A percentile compares a stretch with the other conserved stretches of the same genome.
phyloP scores from a whole-genome alignment of 2,113 vertebrate genomes.

The Aphelocoma coerulescens region DNA sequence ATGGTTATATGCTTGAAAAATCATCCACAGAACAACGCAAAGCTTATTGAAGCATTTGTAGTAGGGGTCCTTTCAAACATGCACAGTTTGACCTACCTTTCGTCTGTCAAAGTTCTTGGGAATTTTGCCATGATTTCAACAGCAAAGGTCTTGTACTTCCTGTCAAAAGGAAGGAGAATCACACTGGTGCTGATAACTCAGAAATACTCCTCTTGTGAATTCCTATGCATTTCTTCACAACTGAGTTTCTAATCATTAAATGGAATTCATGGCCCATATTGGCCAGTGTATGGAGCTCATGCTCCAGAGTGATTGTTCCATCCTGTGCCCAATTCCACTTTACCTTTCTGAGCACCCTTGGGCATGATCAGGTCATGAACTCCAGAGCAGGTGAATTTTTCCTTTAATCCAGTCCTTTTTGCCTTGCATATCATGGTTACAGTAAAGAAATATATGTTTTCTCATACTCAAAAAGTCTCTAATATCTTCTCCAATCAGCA shows the following conservation, averaged over 20 bases:
- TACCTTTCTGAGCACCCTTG: neutral
- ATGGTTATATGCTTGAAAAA: neutral
- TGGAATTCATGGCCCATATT: neutral
- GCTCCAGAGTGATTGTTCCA: neutral
- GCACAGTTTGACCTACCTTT: neutral
- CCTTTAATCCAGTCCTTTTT: neutral
- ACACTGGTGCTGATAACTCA: neutral
- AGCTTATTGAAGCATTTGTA: neutral
- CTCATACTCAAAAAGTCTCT: neutral
- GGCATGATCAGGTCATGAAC: neutral
- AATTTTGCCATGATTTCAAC: neutral
- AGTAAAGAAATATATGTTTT: neutral
- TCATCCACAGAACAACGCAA: neutral
- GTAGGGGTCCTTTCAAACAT: fast-evolving
- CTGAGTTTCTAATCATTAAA: neutral
- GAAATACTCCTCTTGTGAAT: neutral
- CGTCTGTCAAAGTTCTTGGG: neutral
- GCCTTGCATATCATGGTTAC: neutral
- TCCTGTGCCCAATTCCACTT: neutral
- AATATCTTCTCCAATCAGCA: neutral
- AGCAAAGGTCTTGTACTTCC: neutral
- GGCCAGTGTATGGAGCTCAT: neutral
- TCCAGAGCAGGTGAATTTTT: neutral
- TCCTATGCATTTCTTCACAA: neutral
- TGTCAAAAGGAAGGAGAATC: neutral